Evolutionary conservation across 2,797 vertebrate genomes (phyloP), one percentile per base, ranked within the genome.

Genomic region (Gymnocypris eckloni): DNA sequence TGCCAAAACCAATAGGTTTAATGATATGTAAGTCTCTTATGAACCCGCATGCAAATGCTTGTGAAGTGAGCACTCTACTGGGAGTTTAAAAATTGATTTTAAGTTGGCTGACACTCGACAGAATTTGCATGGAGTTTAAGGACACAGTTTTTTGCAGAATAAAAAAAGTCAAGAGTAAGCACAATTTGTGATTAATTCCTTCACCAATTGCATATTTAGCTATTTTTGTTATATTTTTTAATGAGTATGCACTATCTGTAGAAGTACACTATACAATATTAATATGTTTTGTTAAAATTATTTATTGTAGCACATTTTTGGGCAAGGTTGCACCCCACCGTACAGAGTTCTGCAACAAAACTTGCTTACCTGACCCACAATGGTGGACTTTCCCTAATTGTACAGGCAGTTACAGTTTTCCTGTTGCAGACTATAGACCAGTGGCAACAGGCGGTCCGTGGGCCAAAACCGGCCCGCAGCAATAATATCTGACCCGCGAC

Each of bases 151-250:
- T 48, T 64, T 43, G 78, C 8, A 0, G 15, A 48, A 33, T 45
- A 79, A 45, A 66, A 66, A 56, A 66, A 79, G 15, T 79, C 78
- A 79, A 79, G 59, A 5, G 56, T 79, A 79, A 79, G 78, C 78
- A 64, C 78, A 48, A 79, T 61, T 66, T 66, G 59, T 79, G 78
- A 79, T 66, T 61, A 79, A 79, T 66, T 16, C 39, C 41, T 79
- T 61, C 22, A 48, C 41, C 48, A 33, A 79, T 66, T 33, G 25
- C 22, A 79, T 66, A 79, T 79, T 79, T 61, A 0, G 50, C 50
- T 54, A 54, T 54, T 54, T 54, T 56, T 67, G 28, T 52, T 81
- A 37, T 72, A 20, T 73, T 43, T 56, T 8, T 20, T 72, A 39
- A 71, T 28, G 37, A 59, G 50, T 20, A 71, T 56, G 69, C 25